Conservation (phyloP, 1,140 invertebrate species). For the Zaprionus lachaisei region DNA sequence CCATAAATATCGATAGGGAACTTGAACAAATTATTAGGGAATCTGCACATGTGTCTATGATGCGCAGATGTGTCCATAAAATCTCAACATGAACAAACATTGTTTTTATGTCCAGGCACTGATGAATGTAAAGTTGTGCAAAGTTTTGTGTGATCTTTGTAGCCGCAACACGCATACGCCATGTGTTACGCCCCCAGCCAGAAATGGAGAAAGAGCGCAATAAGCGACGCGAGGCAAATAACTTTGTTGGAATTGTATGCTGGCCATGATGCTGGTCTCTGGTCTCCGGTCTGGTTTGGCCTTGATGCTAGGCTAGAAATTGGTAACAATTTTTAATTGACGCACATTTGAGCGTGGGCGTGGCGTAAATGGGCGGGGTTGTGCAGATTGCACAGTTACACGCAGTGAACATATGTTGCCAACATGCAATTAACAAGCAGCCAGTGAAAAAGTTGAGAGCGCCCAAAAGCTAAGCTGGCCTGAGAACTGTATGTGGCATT, state of each 20-base stretch:
- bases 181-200: slow-evolving; percentile 53
- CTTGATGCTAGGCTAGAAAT: slow-evolving; percentile 43
- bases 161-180: slow-evolving; percentile 67
- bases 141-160: slow-evolving; percentile 56
- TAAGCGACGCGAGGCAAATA: slow-evolving; percentile 7
- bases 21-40: slow-evolving; percentile 36
- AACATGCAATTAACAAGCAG: slow-evolving; percentile 73
- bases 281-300: background rate
- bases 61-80: slow-evolving; percentile 62
- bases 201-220: background rate
- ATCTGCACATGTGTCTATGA: slow-evolving; percentile 17
- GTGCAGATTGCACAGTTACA: slow-evolving; percentile 49
- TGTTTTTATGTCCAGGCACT: slow-evolving; percentile 69
- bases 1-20: slow-evolving; percentile 37
- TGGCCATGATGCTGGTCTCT: background rate
- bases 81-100: slow-evolving; percentile 35
- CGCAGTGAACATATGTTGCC: slow-evolving; percentile 57
- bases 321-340: slow-evolving; percentile 65
- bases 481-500: slow-evolving; percentile 43
- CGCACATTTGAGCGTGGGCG: background rate
- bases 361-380: background rate
- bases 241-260: slow-evolving; percentile 8
- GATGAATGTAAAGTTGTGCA: slow-evolving; percentile 68
- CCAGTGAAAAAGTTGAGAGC: slow-evolving; percentile 37
- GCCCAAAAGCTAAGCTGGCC: slow-evolving; percentile 16